Evolutionary conservation across 2,797 vertebrate species (phyloP).

Genomic region (Cossypha niveicapilla): DNA sequence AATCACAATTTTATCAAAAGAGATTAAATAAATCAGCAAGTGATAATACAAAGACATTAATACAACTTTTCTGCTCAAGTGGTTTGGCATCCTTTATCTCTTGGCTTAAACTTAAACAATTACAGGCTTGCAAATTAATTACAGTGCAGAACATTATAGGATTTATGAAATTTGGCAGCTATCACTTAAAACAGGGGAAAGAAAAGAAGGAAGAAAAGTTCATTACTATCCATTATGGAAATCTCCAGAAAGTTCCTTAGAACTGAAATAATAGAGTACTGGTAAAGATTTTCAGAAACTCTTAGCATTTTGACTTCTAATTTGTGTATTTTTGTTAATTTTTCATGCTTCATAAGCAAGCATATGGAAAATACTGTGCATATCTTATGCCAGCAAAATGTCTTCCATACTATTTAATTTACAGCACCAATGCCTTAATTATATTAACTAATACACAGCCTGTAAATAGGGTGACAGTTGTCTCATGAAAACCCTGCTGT

Average conservation of each 20-base stretch:
- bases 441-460: slow-evolving; percentile 39
- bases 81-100: slow-evolving; percentile 71
- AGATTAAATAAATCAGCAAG: slow-evolving; percentile 75
- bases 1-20: slow-evolving; percentile 68
- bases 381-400: slow-evolving; percentile 45
- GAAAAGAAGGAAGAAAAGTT: slow-evolving; percentile 65
- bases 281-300: neutral
- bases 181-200: slow-evolving; percentile 52
- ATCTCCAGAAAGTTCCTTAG: slow-evolving; percentile 47
- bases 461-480: slow-evolving; percentile 45
- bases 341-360: slow-evolving; percentile 10
- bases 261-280: slow-evolving; percentile 35
- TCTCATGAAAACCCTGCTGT: slow-evolving; percentile 27
- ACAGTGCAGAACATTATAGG: slow-evolving; percentile 64
- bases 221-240: slow-evolving; percentile 61
- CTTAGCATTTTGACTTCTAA: neutral
- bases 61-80: slow-evolving; percentile 74
- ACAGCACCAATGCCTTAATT: slow-evolving; percentile 52
- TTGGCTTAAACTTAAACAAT: slow-evolving; percentile 74
- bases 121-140: slow-evolving; percentile 75
- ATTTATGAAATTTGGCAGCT: slow-evolving; percentile 73
- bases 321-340: slow-evolving; percentile 31
- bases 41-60: slow-evolving; percentile 68
- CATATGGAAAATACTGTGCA: neutral
- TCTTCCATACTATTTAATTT: slow-evolving; percentile 42